A percentile compares a stretch with the other conserved stretches of the same genome.
Evolutionary conservation across 2,797 vertebrate genomes (phyloP).

Genomic region (Otus scops): DNA sequence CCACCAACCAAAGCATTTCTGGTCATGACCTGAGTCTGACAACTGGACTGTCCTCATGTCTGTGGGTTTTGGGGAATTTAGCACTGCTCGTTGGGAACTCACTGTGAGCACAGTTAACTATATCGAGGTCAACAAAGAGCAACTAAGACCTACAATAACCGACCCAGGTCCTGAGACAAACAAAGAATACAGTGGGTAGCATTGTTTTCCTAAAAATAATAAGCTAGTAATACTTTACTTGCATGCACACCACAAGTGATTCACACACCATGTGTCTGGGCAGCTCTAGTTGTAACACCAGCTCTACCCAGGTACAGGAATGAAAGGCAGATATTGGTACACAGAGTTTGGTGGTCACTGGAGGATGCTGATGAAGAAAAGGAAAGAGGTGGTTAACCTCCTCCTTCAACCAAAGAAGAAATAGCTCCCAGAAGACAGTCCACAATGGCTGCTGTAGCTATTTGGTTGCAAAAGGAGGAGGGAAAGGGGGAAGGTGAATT

Average conservation of each 20-base stretch:
- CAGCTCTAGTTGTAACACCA: not conserved
- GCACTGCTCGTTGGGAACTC: not conserved
- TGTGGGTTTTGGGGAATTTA: not conserved
- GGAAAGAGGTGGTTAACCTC: not conserved
- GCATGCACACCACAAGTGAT: not conserved
- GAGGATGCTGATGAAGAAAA: not conserved
- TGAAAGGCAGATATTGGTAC: not conserved
- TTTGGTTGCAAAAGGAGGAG: not conserved
- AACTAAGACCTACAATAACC: not conserved
- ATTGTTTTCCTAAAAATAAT: not conserved
- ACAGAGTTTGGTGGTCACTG: not conserved
- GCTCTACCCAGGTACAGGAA: not conserved
- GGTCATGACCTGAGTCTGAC: not conserved
- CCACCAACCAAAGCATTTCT: not conserved
- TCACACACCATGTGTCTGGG: not conserved
- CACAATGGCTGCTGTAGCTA: rapidly evolving
- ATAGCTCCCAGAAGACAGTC: not conserved
- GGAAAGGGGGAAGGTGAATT: not conserved
- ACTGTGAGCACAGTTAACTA: not conserved
- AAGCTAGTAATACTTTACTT: too few relatives aligned
- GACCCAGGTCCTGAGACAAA: not conserved
- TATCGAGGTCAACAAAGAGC: not conserved
- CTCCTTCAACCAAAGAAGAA: not conserved
- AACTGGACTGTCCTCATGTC: not conserved
- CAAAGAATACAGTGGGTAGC: not conserved